Conservation (phyloP, 2,888 invertebrate genomes). For the Homarus gammarus region DNA sequence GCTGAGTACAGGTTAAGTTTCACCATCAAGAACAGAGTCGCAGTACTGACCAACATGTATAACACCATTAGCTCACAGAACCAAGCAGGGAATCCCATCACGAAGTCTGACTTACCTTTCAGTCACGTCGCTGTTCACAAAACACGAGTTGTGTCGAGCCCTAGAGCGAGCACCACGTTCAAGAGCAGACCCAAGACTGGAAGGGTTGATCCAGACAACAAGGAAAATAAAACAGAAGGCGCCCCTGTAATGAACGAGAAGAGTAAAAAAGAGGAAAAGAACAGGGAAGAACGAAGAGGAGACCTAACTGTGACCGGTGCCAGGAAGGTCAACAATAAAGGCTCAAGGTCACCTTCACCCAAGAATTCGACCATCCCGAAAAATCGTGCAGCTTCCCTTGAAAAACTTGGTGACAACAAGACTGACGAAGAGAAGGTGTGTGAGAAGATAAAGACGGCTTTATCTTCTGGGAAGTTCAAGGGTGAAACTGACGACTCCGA, state of each 20-base stretch:
- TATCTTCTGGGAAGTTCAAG: conserved; percentile 75
- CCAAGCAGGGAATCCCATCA: conserved; percentile 52
- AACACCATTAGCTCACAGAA: conserved; percentile 75
- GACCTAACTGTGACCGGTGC: conserved; percentile 12
- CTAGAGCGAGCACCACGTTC: conserved; percentile 60
- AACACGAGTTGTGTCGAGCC: conserved; percentile 28
- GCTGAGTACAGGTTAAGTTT: conserved; percentile 74
- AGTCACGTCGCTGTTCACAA: conserved; percentile 51
- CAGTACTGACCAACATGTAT: conserved; percentile 70
- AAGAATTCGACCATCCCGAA: conserved; percentile 10
- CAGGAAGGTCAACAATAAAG: conserved; percentile 19
- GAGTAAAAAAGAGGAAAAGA: conserved; percentile 62
- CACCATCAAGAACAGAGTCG: conserved; percentile 73
- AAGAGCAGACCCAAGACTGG: conserved; percentile 65
- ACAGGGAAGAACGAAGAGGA: conserved; percentile 56
- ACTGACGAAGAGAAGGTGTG: conserved; percentile 76
- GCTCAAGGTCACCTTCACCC: conserved; percentile 46
- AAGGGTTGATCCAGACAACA: conserved; percentile 33
- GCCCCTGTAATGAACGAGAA: conserved; percentile 49
- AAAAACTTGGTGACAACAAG: conserved; percentile 73
- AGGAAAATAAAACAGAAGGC: conserved; percentile 25
- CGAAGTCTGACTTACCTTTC: conserved; percentile 43
- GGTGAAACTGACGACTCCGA: conserved; percentile 76
- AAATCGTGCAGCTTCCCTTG: neutral
- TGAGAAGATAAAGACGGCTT: conserved; percentile 74